Conservation (phyloP, 2,797 vertebrate species). For the Acridotheres tristis region DNA sequence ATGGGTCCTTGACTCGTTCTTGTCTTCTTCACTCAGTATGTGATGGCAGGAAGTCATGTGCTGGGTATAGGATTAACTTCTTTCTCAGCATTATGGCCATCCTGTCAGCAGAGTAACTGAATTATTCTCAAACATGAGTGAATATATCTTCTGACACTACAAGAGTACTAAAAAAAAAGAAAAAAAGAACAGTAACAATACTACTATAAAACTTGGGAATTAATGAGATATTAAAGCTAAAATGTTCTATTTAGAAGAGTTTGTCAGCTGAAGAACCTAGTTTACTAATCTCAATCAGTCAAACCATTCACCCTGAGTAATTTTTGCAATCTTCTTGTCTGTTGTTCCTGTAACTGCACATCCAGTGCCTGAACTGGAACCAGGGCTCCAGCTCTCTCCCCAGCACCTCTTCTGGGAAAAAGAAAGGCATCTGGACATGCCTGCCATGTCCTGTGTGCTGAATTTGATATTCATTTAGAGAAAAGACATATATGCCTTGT, state of each 20-base stretch:
- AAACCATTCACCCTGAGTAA: accelerated
- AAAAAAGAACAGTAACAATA: neutral
- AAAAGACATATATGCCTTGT: neutral
- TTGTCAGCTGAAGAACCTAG: neutral
- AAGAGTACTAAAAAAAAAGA: neutral
- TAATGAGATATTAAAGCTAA: neutral
- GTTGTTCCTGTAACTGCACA: neutral
- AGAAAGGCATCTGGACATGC: neutral
- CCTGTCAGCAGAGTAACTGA: neutral
- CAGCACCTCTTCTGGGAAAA: neutral
- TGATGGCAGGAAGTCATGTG: neutral
- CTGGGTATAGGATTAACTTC: neutral
- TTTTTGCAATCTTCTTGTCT: neutral
- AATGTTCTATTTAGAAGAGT: neutral
- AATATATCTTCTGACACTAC: neutral
- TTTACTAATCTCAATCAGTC: neutral
- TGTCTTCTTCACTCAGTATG: neutral
- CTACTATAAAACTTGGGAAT: neutral
- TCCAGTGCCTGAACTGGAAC: neutral
- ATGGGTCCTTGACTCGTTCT: neutral
- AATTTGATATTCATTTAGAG: neutral
- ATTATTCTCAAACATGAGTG: neutral
- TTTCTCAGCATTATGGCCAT: neutral
- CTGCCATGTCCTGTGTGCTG: neutral
- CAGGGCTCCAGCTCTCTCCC: neutral